Base-by-base conservation (phyloP, 2,113 vertebrate genomes). In the Rhinopomastus cyanomelas region DNA sequence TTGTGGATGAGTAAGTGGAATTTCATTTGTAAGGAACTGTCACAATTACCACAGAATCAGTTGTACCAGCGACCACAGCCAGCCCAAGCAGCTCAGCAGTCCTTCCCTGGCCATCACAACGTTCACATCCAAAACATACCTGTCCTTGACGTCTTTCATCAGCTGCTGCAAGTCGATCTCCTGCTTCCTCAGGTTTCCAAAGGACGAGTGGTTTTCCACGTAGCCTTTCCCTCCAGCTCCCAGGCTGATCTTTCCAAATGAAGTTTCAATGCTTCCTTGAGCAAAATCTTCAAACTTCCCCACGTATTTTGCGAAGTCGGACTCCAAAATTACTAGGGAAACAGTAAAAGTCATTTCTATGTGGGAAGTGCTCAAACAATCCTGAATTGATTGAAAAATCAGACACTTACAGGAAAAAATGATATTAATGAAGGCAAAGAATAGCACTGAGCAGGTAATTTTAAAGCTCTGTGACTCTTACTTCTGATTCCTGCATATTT, bases 181-280 rank as follows among this genome's bases (percentile, higher is more conserved):
- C 89, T 99, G 98, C 94, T 99, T 99, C 94, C 97, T 98, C 83
- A 99, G 95, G 73, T 95, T 97, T 60, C 98, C 99, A 88, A 99
- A 99, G 0, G 98, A 98, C 9, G 98, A 98, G 79, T 98, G 96
- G 7, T 98, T 98, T 96, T 98, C 98, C 90, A 97, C 96, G 0
- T 95, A 94, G 36, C 98, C 97, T 81, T 95, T 98, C 27, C 97
- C 98, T 20, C 95, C 92, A 22, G 98, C 3, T 22, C 80, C 98
- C 67, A 98, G 19, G 44, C 25, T 97, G 73, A 97, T 49, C 18
- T 88, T 93, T 22, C 94, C 96, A 62, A 99, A 72, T 0, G 85
- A 96, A 4, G 97, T 96, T 61, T 95, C 95, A 5, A 98, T 16
- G 17, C 69, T 82, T 56, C 97, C 98, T 13, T 95, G 86, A 56